Base-by-base conservation (phyloP, 2,888 invertebrate genomes). In the Lasioglossum calceatum region DNA sequence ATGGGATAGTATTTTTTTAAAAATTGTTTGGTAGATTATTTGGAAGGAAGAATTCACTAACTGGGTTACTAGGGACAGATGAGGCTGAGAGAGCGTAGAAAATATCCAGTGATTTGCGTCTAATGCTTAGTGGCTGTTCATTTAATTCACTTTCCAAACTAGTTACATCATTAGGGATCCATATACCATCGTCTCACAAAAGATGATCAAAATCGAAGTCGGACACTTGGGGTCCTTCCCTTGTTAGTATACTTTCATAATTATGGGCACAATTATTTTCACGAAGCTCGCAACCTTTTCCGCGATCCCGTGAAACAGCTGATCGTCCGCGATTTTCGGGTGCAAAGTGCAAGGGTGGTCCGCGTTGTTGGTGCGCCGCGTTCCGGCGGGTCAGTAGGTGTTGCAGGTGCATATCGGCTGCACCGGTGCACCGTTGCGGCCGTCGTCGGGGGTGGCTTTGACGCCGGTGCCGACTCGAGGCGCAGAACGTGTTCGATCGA, bases 401-500 rank as follows among this genome's bases (percentile, higher is more conserved):
- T 58, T 85, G 81, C 81, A 77, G 73, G 86, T 85, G 85, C 79
- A 76, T 36, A 36, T 73, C 78, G 83, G 80, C 81, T 81, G 81
- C 82, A 86, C 67, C 76, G 84, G 81, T 67, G 67, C 67, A 32
- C 23, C 82, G 78, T 86, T 84, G 82, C 80, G 79, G 67, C 71
- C 61, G 67, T 36, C 82, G 67, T 61, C 80, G 79, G 71, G 80
- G 87, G 79, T 82, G 86, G 86, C 50, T 85, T 86, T 77, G 84
- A 85, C 83, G 82, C 74, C 78, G 88, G 82, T 86, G 86, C 85
- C 87, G 90, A 85, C 88, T 87, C 88, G 90, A 87, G 86, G 91
- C 89, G 92, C 91, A 92, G 91, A 91, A 89, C 83, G 90, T 92
- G 93, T 94, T 94, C 94, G 94, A 94, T 94, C 94, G 94, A 94